Evolutionary conservation across 2,113 vertebrate species (phyloP), one percentile per base, ranked within the genome.

Genomic region (Cichladusa arquata): DNA sequence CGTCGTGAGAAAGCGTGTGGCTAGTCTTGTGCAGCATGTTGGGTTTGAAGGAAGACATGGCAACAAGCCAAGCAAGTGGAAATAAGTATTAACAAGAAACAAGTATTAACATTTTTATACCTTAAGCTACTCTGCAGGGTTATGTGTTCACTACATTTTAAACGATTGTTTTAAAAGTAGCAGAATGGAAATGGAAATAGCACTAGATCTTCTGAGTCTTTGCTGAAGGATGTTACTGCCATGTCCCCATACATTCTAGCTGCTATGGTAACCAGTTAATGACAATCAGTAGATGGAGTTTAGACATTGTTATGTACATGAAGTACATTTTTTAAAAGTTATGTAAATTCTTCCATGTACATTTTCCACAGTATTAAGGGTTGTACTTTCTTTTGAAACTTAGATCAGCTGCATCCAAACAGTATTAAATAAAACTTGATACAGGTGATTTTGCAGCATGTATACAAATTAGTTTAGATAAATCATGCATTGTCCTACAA

Each of bases 401-500:
- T 97, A 97, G 97, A 86, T 90, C 87, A 98, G 98, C 95, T 97
- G 93, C 96, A 97, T 97, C 97, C 96, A 97, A 95, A 94, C 97
- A 93, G 95, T 95, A 97, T 97, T 97, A 95, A 96, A 71, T 97
- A 97, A 86, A 93, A 96, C 88, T 97, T 96, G 94, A 93, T 98
- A 96, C 73, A 97, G 96, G 96, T 98, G 96, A 96, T 97, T 97
- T 97, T 97, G 97, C 96, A 98, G 98, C 98, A 98, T 98, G 98
- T 98, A 96, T 98, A 97, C 98, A 95, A 97, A 97, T 98, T 98
- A 98, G 98, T 97, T 98, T 97, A 98, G 98, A 98, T 98, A 96
- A 98, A 97, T 98, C 98, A 96, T 98, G 97, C 97, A 96, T 98
- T 98, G 98, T 98, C 98, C 98, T 98, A 97, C 98, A 98, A 98